phyloP scores from a whole-genome alignment of 2,113 vertebrate species.

The Periophthalmodon schlosseri region DNA sequence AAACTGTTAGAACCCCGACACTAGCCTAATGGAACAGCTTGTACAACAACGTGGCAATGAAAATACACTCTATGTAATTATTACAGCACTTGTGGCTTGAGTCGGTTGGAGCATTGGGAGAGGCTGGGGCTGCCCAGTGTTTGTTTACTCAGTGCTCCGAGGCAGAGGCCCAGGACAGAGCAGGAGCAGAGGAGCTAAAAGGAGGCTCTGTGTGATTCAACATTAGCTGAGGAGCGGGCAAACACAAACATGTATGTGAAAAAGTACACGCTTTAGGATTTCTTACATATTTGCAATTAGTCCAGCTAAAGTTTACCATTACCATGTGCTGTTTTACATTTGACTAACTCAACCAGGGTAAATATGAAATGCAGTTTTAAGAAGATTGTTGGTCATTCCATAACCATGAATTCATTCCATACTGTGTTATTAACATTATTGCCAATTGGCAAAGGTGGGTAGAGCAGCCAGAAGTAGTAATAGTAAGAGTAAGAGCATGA shows the following conservation, averaged over 20 bases:
- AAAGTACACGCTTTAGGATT: background rate
- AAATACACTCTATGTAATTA: constrained; percentile 38
- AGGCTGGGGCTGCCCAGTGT: constrained; percentile 45
- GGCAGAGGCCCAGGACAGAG: constrained; percentile 44
- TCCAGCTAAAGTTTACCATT: too few species aligned
- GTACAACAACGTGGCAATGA: background rate
- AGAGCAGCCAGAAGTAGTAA: too few species aligned
- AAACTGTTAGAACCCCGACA: background rate
- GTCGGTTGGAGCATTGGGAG: constrained; percentile 21
- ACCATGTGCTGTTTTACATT: too few species aligned
- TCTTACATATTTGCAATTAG: too few species aligned
- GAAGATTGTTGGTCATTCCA: too few species aligned
- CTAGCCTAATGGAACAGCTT: constrained; percentile 4
- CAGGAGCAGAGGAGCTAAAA: background rate
- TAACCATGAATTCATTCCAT: too few species aligned
- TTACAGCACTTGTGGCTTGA: constrained; percentile 23
- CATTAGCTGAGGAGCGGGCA: background rate
- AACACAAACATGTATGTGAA: background rate
- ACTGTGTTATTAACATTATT: too few species aligned
- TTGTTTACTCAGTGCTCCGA: constrained; percentile 56
- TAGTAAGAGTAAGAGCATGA: too few species aligned
- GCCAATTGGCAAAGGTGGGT: too few species aligned
- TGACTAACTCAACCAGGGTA: too few species aligned
- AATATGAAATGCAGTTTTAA: too few species aligned
- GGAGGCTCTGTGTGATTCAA: background rate